Conservation (phyloP, 1,140 invertebrate species). For the Listronotus oregonensis region DNA sequence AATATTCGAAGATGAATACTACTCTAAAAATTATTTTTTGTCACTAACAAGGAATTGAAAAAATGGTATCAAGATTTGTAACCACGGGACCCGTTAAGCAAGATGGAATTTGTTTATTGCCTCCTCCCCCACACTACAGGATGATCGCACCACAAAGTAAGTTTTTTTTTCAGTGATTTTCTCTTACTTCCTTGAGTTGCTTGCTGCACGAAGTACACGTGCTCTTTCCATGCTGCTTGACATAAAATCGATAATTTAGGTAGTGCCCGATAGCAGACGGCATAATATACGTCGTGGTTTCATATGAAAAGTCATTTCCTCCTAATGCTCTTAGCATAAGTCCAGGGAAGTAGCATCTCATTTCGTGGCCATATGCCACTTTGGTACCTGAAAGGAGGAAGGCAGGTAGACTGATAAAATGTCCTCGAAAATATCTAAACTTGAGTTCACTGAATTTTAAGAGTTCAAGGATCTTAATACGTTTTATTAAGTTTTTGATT, state of each 20-base stretch:
- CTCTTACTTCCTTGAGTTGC: neutral
- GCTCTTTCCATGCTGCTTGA: slow-evolving; percentile 13
- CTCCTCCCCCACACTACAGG: slow-evolving; percentile 49
- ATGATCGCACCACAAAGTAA: slow-evolving; percentile 52
- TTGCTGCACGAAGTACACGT: slow-evolving; percentile 10
- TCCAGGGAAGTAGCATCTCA: too few species aligned
- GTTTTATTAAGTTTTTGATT: neutral
- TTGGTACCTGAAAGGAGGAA: slow-evolving; percentile 14
- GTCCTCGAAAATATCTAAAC: too few species aligned
- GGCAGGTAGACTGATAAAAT: neutral
- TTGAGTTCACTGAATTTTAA: neutral
- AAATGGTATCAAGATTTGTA: slow-evolving; percentile 52
- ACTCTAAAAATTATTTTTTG: slow-evolving; percentile 9
- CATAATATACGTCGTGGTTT: neutral
- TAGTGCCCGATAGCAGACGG: slow-evolving; percentile 14
- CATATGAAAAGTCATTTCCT: neutral
- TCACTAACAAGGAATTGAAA: neutral
- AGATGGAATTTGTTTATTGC: slow-evolving; percentile 52
- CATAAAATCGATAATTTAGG: slow-evolving; percentile 33
- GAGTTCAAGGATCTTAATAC: slow-evolving; percentile 10
- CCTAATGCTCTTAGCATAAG: slow-evolving; percentile 1
- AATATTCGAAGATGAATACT: slow-evolving; percentile 4
- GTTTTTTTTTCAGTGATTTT: slow-evolving; percentile 31
- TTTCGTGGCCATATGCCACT: neutral
- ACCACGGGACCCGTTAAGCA: slow-evolving; percentile 51